Conservation (phyloP, 35 echinoderm and acorn worm species). For the Diadema setosum region DNA sequence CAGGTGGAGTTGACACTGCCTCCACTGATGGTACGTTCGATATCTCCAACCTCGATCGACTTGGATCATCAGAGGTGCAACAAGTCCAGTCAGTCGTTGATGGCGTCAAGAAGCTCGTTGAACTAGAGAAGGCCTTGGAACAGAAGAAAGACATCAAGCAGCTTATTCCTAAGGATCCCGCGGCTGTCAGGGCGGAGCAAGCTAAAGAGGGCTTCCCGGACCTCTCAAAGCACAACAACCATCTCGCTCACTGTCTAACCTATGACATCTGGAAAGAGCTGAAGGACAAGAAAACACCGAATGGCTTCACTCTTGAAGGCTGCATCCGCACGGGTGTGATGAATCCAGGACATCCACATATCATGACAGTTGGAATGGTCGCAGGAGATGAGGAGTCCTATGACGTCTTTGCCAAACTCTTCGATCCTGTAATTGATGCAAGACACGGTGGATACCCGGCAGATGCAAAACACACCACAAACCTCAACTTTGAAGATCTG, state of each 20-base stretch:
- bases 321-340: constrained; percentile 77
- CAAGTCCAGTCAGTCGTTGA: constrained; percentile 91
- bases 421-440: constrained; percentile 96
- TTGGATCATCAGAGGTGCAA: constrained; percentile 90
- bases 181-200: neutral
- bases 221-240: constrained; percentile 94
- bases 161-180: constrained; percentile 38
- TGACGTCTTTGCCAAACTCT: constrained; percentile 81
- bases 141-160: constrained; percentile 38
- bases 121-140: constrained; percentile 90
- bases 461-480: constrained; percentile 77
- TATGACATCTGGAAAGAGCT: constrained; percentile 76
- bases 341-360: constrained; percentile 97
- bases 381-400: constrained; percentile 97
- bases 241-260: constrained; percentile 87
- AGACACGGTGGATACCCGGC: constrained; percentile 87
- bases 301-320: constrained; percentile 61
- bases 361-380: constrained; percentile 99
- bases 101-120: constrained; percentile 72
- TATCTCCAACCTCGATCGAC: constrained; percentile 93
- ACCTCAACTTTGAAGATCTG: constrained; percentile 70
- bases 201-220: constrained; percentile 70
- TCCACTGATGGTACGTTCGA: constrained; percentile 96
- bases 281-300: constrained; percentile 70
- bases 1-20: constrained; percentile 97